These are phyloP conservation scores for Gerosis bhagava DNA, from an alignment of 2,888 invertebrate species.

Conservation along the genomic window DNA sequence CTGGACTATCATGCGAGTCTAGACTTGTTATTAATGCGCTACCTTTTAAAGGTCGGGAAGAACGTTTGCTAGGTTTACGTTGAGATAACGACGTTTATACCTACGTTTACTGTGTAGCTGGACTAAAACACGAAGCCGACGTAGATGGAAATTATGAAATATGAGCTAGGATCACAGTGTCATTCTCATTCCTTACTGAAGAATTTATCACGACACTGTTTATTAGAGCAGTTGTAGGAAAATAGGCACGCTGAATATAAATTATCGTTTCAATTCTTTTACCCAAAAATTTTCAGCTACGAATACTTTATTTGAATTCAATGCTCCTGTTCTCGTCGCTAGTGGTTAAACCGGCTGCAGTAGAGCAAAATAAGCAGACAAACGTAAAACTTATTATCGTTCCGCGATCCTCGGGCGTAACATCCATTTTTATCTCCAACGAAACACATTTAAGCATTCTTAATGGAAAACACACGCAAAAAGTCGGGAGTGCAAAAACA, in stretches of 20 bases:
- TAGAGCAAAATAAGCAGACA: conserved; percentile 33
- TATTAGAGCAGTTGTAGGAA: conserved; percentile 45
- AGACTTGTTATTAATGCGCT: conserved; percentile 51
- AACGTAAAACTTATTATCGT: conserved; percentile 35
- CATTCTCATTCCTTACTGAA: conserved; percentile 54
- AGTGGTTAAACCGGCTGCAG: conserved; percentile 24
- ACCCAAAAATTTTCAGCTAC: conserved; percentile 19
- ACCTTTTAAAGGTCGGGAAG: conserved; percentile 41
- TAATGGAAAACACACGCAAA: conserved; percentile 48
- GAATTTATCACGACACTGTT: conserved; percentile 61
- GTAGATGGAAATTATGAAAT: conserved; percentile 64
- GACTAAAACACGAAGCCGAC: conserved; percentile 49
- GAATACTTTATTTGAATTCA: conserved; percentile 10
- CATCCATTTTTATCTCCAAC: conserved; percentile 41
- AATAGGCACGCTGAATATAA: conserved; percentile 30
- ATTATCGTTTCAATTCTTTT: conserved; percentile 15
- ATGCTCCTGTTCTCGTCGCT: conserved; percentile 2
- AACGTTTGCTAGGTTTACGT: conserved; percentile 29
- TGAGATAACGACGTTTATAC: conserved; percentile 34
- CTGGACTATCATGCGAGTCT: conserved; percentile 38
- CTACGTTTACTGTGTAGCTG: conserved; percentile 15
- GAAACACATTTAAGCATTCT: conserved; percentile 47
- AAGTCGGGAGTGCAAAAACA: conserved; percentile 50
- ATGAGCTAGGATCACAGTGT: conserved; percentile 61
- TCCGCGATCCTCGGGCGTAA: conserved; percentile 35